phyloP scores from a whole-genome alignment of 2,113 vertebrate species.

The Beaufortia kweichowensis region DNA sequence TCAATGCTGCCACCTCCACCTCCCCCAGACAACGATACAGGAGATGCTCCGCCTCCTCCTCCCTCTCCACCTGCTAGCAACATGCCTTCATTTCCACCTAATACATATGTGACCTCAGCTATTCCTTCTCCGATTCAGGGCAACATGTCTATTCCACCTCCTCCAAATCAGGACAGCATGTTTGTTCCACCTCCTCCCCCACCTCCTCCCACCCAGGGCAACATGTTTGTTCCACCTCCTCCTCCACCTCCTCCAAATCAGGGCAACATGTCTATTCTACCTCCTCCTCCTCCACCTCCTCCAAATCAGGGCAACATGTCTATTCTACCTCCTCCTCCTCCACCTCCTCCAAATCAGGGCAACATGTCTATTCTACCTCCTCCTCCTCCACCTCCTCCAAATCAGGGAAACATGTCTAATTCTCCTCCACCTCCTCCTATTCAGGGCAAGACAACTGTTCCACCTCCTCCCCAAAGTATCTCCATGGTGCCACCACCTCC shows the following conservation, averaged over 20 bases:
- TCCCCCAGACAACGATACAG: constrained; percentile 31
- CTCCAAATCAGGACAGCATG: background rate
- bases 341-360: background rate
- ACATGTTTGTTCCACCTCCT: constrained; percentile 1
- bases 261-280: too few species aligned
- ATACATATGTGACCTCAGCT: background rate
- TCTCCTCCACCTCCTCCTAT: constrained; percentile 31
- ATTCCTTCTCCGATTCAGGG: constrained; percentile 20
- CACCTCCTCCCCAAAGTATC: constrained; percentile 21
- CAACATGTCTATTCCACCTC: background rate
- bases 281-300: constrained; percentile 37
- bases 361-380: constrained; percentile 7
- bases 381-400: constrained; percentile 31
- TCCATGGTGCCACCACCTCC: constrained; percentile 6
- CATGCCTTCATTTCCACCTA: constrained; percentile 38
- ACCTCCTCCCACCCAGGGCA: background rate
- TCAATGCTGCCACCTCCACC: constrained; percentile 49
- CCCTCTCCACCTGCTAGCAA: constrained; percentile 11
- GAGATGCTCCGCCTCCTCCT: constrained; percentile 34
- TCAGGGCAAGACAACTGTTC: background rate
- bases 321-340: constrained; percentile 31
- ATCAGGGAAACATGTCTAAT: background rate
- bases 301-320: background rate
- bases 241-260: constrained; percentile 21
- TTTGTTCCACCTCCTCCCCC: constrained; percentile 27